Percentiles rank a stretch among this genome's conserved stretches.
These are phyloP conservation scores for Melinopterus prodromus DNA, from an alignment of 2,888 invertebrate genomes.

Conservation along the genomic window DNA sequence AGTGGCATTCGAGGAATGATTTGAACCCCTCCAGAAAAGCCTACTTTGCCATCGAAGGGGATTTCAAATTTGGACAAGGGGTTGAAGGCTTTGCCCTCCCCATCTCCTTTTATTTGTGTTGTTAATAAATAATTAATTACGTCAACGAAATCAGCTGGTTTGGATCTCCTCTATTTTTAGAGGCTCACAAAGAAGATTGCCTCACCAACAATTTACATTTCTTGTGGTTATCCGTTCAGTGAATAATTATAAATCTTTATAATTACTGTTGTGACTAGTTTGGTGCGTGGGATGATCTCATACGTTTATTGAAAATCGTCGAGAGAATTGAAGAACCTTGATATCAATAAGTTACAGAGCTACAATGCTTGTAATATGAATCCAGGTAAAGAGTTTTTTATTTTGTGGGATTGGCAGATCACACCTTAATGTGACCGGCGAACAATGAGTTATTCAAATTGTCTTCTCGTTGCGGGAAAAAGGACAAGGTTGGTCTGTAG, in stretches of 20 bases:
- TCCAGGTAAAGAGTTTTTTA: background rate
- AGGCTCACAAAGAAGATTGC: background rate
- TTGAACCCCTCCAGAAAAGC: background rate
- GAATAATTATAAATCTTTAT: background rate
- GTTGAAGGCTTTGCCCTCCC: background rate
- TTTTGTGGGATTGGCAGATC: constrained; percentile 19
- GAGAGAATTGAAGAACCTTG: background rate
- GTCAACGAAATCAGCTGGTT: background rate
- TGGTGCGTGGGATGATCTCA: background rate
- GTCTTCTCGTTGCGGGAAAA: background rate
- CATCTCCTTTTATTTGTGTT: background rate
- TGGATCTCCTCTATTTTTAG: background rate
- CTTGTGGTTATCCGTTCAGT: background rate
- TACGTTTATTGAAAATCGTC: background rate
- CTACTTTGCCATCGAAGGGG: background rate
- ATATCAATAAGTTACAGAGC: background rate
- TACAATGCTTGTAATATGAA: background rate
- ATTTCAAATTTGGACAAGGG: background rate
- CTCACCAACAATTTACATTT: background rate
- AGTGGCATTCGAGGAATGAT: background rate
- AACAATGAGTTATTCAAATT: background rate
- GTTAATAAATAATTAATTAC: background rate
- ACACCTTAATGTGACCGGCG: constrained; percentile 9
- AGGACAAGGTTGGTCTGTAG: background rate
- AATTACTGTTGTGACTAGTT: background rate